These are phyloP conservation scores for Siderastrea radians DNA, from an alignment of 92 coral and sea anemone genomes.

Conservation along the genomic window DNA sequence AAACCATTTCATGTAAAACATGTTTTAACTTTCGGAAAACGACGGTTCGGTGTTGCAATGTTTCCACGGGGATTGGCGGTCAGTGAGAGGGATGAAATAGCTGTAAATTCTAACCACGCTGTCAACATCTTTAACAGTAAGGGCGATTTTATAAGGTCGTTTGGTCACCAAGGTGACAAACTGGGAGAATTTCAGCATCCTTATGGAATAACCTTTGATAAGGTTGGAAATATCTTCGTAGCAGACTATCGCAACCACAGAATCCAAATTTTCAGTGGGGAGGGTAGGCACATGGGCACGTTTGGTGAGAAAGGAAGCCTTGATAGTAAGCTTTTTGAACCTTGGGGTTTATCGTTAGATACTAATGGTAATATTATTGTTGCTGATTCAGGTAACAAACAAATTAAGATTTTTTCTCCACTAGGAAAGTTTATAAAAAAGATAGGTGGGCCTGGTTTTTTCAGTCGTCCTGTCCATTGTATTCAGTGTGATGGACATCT, in stretches of 20 bases:
- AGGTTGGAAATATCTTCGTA: background rate
- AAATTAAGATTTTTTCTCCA: no score
- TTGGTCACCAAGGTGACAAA: background rate
- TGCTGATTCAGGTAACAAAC: no score
- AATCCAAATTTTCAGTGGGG: background rate
- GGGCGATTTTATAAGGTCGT: background rate
- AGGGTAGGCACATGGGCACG: background rate
- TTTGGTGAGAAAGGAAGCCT: background rate
- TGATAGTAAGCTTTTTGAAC: background rate
- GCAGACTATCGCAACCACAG: background rate
- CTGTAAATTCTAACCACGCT: slow-evolving; percentile 32
- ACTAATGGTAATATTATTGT: no score
- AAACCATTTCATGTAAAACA: no score
- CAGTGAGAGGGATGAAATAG: slow-evolving; percentile 21
- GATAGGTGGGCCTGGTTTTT: no score
- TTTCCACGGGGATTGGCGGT: slow-evolving; percentile 40
- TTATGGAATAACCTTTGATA: background rate
- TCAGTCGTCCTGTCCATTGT: no score
- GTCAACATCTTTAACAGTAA: slow-evolving; percentile 17
- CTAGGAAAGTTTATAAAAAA: no score
- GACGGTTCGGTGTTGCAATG: background rate
- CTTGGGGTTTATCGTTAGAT: background rate
- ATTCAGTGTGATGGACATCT: no score
- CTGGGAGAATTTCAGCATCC: background rate
- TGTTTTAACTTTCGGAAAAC: no score